Evolutionary conservation across 2,888 invertebrate species (phyloP).

Genomic region (Sericinus montela): DNA sequence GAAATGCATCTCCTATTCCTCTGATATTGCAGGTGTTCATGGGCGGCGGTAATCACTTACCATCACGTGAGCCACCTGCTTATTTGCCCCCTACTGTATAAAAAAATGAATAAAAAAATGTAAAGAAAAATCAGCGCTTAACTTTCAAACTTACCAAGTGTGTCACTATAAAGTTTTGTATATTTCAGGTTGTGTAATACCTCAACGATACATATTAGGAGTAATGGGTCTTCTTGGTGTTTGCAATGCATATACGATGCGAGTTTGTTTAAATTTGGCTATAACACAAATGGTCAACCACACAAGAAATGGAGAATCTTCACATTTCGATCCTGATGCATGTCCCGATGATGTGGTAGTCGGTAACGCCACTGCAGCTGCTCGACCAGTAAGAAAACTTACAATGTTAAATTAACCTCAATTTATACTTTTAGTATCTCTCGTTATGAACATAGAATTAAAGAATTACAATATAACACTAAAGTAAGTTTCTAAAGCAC

Average conservation of each 20-base stretch:
- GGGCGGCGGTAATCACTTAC: too few relatives aligned
- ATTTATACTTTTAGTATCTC: too few relatives aligned
- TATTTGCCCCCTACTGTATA: too few relatives aligned
- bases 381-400: slow-evolving; percentile 47
- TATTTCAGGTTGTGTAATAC: slow-evolving; percentile 77
- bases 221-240: slow-evolving; percentile 86
- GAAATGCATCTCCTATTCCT: too few relatives aligned
- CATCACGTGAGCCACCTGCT: too few relatives aligned
- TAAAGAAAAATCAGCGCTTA: background rate
- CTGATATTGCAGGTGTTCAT: too few relatives aligned
- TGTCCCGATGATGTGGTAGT: slow-evolving; percentile 45
- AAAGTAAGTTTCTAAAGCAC: too few relatives aligned
- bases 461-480: too few relatives aligned
- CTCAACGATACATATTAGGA: slow-evolving; percentile 83
- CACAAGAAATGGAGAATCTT: slow-evolving; percentile 25
- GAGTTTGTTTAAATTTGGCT: slow-evolving; percentile 85
- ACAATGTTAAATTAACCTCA: background rate
- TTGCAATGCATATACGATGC: slow-evolving; percentile 86
- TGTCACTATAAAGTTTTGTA: slow-evolving; percentile 4
- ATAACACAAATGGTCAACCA: slow-evolving; percentile 83
- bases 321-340: slow-evolving; percentile 43
- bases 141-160: background rate
- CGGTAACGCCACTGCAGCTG: slow-evolving; percentile 31
- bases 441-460: too few relatives aligned
- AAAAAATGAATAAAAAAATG: background rate